A percentile compares a stretch with the other conserved stretches of the same genome.
Evolutionary conservation across 2,113 vertebrate species (phyloP).

Genomic region (Mesitornis unicolor): DNA sequence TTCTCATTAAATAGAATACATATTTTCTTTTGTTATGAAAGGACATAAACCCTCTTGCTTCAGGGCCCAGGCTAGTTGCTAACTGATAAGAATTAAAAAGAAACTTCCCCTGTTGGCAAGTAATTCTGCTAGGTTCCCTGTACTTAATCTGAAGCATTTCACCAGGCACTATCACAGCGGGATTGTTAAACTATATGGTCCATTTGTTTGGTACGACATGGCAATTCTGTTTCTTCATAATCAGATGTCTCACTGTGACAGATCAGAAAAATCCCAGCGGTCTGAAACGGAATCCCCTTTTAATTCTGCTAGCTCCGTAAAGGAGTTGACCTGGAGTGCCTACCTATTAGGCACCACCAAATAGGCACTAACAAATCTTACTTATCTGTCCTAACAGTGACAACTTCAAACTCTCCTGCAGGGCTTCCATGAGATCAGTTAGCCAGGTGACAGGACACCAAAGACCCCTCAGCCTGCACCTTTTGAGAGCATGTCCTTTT

Average conservation of each 20-base stretch:
- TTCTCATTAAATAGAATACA: constrained; percentile 43
- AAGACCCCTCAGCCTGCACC: neutral
- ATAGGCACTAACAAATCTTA: neutral
- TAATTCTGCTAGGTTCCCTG: neutral
- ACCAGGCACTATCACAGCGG: neutral
- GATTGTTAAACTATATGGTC: neutral
- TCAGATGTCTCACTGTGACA: neutral
- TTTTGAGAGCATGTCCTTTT: neutral
- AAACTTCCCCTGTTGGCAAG: neutral
- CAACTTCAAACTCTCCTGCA: neutral
- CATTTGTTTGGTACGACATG: neutral
- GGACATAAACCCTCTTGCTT: constrained; percentile 18
- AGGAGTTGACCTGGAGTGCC: neutral
- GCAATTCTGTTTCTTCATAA: neutral
- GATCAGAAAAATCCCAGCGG: neutral
- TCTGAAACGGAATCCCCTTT: neutral
- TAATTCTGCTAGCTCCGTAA: neutral
- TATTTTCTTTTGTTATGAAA: constrained; percentile 44
- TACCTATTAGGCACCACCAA: neutral
- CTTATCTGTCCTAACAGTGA: neutral
- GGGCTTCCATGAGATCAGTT: rapidly evolving
- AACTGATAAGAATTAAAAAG: constrained; percentile 36
- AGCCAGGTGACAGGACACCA: neutral
- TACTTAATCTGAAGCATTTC: neutral
- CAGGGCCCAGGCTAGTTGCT: neutral